Evolutionary conservation across 2,113 vertebrate genomes (phyloP), one percentile per base, ranked within the genome.

Genomic region (Microtus montanus): DNA sequence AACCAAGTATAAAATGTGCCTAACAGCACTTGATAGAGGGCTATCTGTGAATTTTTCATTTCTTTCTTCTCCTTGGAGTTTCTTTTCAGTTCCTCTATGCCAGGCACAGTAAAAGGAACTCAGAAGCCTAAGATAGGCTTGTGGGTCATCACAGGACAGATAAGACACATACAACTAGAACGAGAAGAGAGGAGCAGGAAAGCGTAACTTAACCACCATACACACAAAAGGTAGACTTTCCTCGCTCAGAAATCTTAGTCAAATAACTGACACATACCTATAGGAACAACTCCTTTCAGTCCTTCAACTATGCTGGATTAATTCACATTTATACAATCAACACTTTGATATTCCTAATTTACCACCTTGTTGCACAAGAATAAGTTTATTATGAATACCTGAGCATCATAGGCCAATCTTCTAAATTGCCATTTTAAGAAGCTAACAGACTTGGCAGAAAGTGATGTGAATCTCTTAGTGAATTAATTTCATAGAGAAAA

Each of bases 401-500:
- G 3, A 68, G 80, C 80, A 87, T 63, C 77, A 82, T 82, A 14
- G 64, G 70, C 44, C 84, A 79, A 63, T 87, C 70, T 41, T 95
- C 89, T 85, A 73, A 84, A 95, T 28, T 70, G 68, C 61, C 96
- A 88, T 82, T 78, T 95, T 87, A 95, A 82, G 63, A 96, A 92
- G 91, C 38, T 64, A 96, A 83, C 30, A 78, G 79, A 30, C 68
- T 92, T 86, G 82, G 64, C 87, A 70, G 49, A 78, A 93, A 91
- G 80, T 58, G 8, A 73, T 82, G 58, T 19, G 44, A 95, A 8
- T 94, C 80, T 96, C 70, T 85, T 26, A 30, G 90, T n/a, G 90
- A 89, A 94, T 93, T 85, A 68, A 96, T 87, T 93, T 78, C 92
- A 88, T 74, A 96, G 52, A 73, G 75, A 91, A 90, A 93, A 66